Evolutionary conservation across 2,888 invertebrate genomes (phyloP), one percentile per base, ranked within the genome.

Genomic region (Philopedon plagiatum): DNA sequence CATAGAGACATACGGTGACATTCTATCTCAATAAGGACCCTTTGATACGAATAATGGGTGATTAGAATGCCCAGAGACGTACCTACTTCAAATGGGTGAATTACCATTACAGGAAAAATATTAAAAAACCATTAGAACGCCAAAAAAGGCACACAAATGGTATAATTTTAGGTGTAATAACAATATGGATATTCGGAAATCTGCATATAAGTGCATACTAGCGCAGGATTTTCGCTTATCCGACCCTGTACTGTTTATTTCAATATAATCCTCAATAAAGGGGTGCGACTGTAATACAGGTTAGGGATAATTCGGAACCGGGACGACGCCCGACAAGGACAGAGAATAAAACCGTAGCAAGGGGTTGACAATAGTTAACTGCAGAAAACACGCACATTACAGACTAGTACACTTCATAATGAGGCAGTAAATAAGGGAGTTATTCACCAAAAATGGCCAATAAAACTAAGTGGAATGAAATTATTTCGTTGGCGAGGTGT

Each of bases 241-340:
- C 63, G 3, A 5, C 44, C 21, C 62, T 69, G 69, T 5, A 39
- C 19, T 3, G 9, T 46, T 11, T 63, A 63, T 62, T 46, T 57
- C 54, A 15, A 29, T 54, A 57, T 65, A 71, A 71, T 65, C 61
- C 64, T 19, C 56, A 49, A 71, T 65, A 51, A 60, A 58, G 65
- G 71, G 65, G 71, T 65, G 71, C 49, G 71, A 66, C 54, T 23
- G 69, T 69, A 56, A 63, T 49, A 63, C 69, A 69, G 69, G 69
- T 69, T 69, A 56, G 63, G 69, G 65, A 65, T 71, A 70, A 70
- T 64, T 64, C 64, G 49, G 21, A 46, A 11, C 41, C 64, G 18
- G 64, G 57, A 54, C 64, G 39, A 60, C 60, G 41, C 58, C 8
- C 70, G 21, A 63, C 60, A 58, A 64, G 58, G 58, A 58, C 19